Conservation (phyloP, 2,797 vertebrate species). For the Microctenopoma stevenorrisi region DNA sequence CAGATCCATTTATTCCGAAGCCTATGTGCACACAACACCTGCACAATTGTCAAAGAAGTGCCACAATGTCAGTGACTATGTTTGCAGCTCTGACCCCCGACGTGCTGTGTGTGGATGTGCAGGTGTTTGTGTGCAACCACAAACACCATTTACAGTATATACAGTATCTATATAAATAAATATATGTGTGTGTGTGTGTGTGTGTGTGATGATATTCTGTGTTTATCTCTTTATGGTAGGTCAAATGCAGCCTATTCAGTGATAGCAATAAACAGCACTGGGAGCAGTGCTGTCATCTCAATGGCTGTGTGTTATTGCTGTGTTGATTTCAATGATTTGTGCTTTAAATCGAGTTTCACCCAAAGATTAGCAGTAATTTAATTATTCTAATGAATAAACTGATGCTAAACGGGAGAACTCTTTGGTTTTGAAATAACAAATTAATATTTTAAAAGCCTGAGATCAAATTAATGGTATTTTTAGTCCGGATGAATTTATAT, state of each 20-base stretch:
- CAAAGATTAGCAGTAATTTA: constrained; percentile 66
- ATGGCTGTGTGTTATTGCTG: constrained; percentile 28
- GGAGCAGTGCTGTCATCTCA: constrained; percentile 24
- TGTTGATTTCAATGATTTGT: constrained; percentile 57
- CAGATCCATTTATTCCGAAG: constrained; percentile 81
- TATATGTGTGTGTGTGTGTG: constrained; percentile 18
- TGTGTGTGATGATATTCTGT: constrained; percentile 5
- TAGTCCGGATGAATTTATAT: constrained; percentile 60
- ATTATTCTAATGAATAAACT: constrained; percentile 75
- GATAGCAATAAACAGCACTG: constrained; percentile 17
- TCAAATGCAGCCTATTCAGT: constrained; percentile 40
- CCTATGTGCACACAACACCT: constrained; percentile 69
- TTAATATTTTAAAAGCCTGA: constrained; percentile 62
- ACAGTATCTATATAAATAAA: no score
- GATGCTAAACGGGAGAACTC: constrained; percentile 52
- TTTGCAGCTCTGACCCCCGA: constrained; percentile 70
- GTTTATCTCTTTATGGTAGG: constrained; percentile 33
- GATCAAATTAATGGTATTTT: constrained; percentile 77
- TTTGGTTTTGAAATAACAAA: constrained; percentile 72
- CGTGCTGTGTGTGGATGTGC: constrained; percentile 24
- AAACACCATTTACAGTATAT: background rate
- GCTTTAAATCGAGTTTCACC: constrained; percentile 55
- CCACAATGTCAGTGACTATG: constrained; percentile 77
- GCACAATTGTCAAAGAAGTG: constrained; percentile 79
- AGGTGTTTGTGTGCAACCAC: constrained; percentile 19